Conservation (phyloP, 2,888 invertebrate species). For the Eupithecia subumbrata region DNA sequence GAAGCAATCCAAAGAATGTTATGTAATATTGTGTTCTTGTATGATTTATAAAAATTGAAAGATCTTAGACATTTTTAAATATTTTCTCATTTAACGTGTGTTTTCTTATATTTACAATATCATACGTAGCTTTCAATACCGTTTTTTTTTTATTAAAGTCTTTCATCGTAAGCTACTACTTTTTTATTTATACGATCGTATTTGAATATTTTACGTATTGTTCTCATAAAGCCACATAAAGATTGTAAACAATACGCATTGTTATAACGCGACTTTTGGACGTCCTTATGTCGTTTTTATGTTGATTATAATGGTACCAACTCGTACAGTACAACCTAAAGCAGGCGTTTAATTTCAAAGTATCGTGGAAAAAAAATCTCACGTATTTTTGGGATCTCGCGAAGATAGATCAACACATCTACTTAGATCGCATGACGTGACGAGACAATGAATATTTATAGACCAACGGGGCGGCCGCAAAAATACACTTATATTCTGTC, state of each 20-base stretch:
- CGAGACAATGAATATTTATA: constrained; percentile 58
- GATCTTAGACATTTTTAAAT: neutral
- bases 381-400: constrained; percentile 23
- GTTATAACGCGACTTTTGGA: neutral
- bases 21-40: neutral
- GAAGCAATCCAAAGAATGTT: neutral
- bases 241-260: neutral
- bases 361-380: neutral
- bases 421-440: constrained; percentile 38
- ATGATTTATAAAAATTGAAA: neutral
- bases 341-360: neutral
- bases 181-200: neutral
- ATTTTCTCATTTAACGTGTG: no score
- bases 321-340: neutral
- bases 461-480: constrained; percentile 32
- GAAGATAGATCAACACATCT: constrained; percentile 43
- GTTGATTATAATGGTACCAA: neutral
- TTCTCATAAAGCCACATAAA: neutral
- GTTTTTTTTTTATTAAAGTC: no score
- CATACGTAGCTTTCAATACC: no score
- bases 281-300: neutral
- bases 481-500: constrained; percentile 19
- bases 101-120: no score
- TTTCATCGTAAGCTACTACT: no score
- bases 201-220: neutral